A percentile compares a stretch with the other conserved stretches of the same genome.
These are phyloP conservation scores for Geococcyx californianus DNA, from an alignment of 2,113 vertebrate genomes.

Conservation along the genomic window DNA sequence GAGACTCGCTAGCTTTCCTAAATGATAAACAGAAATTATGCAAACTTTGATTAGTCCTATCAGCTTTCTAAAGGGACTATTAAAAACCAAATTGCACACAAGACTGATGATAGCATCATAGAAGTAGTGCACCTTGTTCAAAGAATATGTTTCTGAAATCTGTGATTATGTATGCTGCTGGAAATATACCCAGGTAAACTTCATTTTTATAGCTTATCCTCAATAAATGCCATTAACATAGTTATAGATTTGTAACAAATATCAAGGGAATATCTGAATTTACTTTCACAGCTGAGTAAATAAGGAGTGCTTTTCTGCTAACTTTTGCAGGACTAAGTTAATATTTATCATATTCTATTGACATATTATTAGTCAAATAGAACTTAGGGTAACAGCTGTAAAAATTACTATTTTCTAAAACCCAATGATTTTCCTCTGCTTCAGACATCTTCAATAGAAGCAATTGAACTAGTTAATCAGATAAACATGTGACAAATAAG, in stretches of 20 bases:
- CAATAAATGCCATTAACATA: background rate
- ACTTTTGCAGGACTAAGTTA: background rate
- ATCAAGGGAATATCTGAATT: background rate
- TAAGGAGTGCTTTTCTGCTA: background rate
- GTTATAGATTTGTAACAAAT: background rate
- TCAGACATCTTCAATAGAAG: background rate
- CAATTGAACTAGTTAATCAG: background rate
- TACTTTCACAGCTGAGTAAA: constrained; percentile 20
- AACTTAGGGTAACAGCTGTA: background rate
- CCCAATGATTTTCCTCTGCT: background rate
- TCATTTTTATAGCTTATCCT: background rate
- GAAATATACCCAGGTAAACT: background rate
- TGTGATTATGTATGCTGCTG: background rate
- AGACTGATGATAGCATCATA: background rate
- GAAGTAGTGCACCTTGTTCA: accelerated
- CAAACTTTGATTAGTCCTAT: background rate
- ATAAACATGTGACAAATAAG: background rate
- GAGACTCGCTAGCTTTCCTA: background rate
- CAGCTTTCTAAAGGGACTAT: background rate
- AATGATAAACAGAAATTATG: constrained; percentile 29
- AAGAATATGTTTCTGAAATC: background rate
- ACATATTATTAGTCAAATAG: background rate
- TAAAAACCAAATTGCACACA: background rate
- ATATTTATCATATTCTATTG: background rate
- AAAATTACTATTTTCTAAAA: background rate